Evolutionary conservation across 2,113 vertebrate species (phyloP), one percentile per base, ranked within the genome.

Genomic region (Phoxinus phoxinus): DNA sequence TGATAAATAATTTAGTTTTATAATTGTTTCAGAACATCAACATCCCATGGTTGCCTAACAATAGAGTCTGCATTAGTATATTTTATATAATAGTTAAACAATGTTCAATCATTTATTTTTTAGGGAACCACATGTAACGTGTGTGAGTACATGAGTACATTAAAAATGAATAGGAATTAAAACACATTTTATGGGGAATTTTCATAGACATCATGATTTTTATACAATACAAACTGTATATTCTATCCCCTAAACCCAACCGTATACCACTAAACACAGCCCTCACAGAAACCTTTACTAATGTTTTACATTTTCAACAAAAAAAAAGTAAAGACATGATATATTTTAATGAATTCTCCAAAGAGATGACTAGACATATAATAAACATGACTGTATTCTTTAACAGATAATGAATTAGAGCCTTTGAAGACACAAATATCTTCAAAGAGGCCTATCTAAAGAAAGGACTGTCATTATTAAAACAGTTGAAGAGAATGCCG

Each of bases 281-380:
- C 48, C 48, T 51, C 48, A 17, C 15, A 13, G 13, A 51, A 51
- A 51, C 17, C 48, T 5, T 48, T 13, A 2, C 3, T 12, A 12
- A 48, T 17, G 17, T 51, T 48, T 51, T 51, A 5, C 48, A 51
- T 51, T 15, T 48, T 15, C 1, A 1, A 51, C n/a, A 19, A 53
- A 19, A 53, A 37, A 8, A 41, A 41, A 35, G 35, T n/a, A 35
- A 2, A 41, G 9, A 41, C 8, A 2, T 41, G 48, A 4, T 17
- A 53, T 85, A 32, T 58, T 58, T 32, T 85, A 85, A 69, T 79
- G 61, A 79, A 41, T 53, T 71, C 48, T 41, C 10, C 48, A 41
- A 27, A 35, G 32, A 69, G 46, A 83, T 13, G 56, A 23, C 5
- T 12, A 82, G 41, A 30, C n/a, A 69, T 35, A 15, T 35, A 15